A percentile compares a stretch with the other conserved stretches of the same genome.
Conservation (phyloP, 23 tunicate species). For the Halocynthia roretzi region DNA sequence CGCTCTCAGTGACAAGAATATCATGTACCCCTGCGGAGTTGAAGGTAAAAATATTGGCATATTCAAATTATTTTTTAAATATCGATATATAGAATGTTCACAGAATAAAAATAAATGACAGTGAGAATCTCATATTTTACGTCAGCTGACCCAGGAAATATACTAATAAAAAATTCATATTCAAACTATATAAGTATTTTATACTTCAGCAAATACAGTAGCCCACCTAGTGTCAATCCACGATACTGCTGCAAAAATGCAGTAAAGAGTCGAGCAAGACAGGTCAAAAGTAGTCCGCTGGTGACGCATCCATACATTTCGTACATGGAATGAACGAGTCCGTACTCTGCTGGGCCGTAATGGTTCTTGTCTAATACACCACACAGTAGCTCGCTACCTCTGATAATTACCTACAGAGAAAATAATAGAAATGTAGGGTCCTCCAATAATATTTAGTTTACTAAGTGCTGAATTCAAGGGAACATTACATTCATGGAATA, state of each 20-base stretch:
- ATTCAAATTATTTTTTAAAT: too few relatives aligned
- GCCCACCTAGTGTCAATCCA: conserved; percentile 90
- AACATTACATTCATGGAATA: too few relatives aligned
- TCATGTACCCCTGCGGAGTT: conserved; percentile 68
- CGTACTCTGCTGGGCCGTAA: conserved; percentile 78
- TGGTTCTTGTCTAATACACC: conserved; percentile 94
- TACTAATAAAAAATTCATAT: not conserved
- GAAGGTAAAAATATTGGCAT: too few relatives aligned
- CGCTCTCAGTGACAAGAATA: conserved; percentile 43
- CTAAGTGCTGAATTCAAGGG: too few relatives aligned
- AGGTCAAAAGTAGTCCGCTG: conserved; percentile 70
- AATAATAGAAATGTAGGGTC: not conserved
- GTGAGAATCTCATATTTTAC: not conserved
- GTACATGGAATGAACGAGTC: conserved; percentile 71
- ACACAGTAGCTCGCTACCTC: conserved; percentile 57
- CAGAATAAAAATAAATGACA: too few relatives aligned
- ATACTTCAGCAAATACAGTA: not conserved
- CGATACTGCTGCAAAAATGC: conserved; percentile 68
- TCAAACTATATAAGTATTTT: not conserved
- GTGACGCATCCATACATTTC: conserved; percentile 81
- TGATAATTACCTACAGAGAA: conserved; percentile 60
- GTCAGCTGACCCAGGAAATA: not conserved
- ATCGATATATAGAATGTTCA: too few relatives aligned
- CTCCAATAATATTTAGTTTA: too few relatives aligned
- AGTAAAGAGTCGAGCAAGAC: conserved; percentile 76